Conservation (phyloP, 64 coral and sea anemone genomes). For the Montipora capricornis region DNA sequence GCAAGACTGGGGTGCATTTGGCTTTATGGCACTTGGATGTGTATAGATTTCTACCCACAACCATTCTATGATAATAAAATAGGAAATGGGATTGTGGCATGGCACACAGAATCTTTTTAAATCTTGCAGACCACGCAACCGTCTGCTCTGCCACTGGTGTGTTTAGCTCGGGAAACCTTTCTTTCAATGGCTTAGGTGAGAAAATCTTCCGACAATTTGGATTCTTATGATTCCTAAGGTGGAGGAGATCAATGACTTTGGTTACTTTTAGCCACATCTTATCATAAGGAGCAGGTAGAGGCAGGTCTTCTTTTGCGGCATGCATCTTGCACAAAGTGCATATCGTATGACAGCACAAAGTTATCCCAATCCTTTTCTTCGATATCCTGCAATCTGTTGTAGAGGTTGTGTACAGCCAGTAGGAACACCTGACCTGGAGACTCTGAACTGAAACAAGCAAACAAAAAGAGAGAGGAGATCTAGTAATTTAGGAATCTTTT, state of each 20-base stretch:
- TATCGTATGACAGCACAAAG: conserved; percentile 22
- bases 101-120: conserved; percentile 50
- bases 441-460: conserved; percentile 6
- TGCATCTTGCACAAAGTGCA: conserved; percentile 5
- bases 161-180: background rate
- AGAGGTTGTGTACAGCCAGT: background rate
- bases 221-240: conserved; percentile 36
- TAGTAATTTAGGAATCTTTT: too few species aligned
- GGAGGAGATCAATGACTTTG: conserved; percentile 23
- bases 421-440: conserved; percentile 25
- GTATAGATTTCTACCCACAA: conserved; percentile 8
- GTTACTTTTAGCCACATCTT: background rate
- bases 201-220: conserved; percentile 3
- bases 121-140: conserved; percentile 20
- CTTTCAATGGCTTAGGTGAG: background rate
- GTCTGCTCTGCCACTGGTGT: conserved; percentile 40
- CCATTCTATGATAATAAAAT: conserved; percentile 57
- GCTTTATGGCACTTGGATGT: background rate
- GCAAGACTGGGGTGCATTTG: background rate
- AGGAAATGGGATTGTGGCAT: conserved; percentile 33
- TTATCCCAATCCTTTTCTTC: background rate
- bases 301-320: background rate
- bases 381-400: background rate
- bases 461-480: background rate
- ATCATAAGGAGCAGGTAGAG: background rate